Percentiles rank a stretch among this genome's conserved stretches.
These are phyloP conservation scores for Catagonus wagneri DNA, from an alignment of 2,113 vertebrate genomes.

Conservation along the genomic window DNA sequence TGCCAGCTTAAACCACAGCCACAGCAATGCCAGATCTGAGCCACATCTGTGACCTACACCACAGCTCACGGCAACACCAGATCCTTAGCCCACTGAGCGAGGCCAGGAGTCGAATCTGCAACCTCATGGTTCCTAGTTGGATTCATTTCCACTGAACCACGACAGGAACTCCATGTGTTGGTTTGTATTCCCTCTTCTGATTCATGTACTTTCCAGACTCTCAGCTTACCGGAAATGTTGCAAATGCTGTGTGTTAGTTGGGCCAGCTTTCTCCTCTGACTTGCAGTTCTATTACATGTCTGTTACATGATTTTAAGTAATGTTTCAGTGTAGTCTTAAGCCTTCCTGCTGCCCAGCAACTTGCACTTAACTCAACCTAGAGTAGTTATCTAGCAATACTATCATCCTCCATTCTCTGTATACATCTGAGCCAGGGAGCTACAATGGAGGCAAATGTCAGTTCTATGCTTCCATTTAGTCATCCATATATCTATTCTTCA, in stretches of 20 bases:
- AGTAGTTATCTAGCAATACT: constrained; percentile 29
- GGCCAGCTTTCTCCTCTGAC: neutral
- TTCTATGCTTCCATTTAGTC: neutral
- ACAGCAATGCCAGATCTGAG: too few relatives aligned
- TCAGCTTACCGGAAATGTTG: constrained; percentile 31
- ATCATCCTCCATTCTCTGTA: constrained; percentile 12
- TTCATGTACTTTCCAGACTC: constrained; percentile 25
- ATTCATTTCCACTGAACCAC: too few relatives aligned
- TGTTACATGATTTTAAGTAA: constrained; percentile 36
- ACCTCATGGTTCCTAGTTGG: too few relatives aligned
- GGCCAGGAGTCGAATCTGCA: too few relatives aligned
- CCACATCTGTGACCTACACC: too few relatives aligned
- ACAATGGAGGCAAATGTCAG: neutral
- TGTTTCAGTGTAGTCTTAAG: constrained; percentile 31
- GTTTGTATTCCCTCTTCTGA: constrained; percentile 44
- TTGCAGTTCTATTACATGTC: constrained; percentile 5
- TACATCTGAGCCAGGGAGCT: neutral
- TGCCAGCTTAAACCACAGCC: too few relatives aligned
- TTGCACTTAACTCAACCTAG: constrained; percentile 25
- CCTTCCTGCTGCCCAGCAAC: constrained; percentile 15
- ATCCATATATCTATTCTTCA: neutral
- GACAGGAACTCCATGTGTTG: too few relatives aligned
- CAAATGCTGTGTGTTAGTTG: constrained; percentile 23
- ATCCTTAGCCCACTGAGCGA: too few relatives aligned
- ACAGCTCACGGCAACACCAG: too few relatives aligned